phyloP scores from a whole-genome alignment of 2,113 vertebrate genomes.

The Chrysemys picta region DNA sequence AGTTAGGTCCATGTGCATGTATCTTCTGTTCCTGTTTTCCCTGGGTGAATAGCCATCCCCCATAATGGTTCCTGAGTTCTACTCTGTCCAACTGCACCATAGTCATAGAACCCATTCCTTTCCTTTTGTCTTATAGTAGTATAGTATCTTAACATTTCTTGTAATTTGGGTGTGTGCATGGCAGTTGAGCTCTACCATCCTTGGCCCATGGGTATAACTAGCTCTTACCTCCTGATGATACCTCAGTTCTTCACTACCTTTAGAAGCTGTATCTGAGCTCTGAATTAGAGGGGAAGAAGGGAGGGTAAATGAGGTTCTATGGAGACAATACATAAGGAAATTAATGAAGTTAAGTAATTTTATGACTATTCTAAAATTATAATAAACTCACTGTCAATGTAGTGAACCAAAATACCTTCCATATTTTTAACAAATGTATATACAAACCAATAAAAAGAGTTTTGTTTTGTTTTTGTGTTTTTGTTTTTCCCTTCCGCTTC shows the following conservation, averaged over 20 bases:
- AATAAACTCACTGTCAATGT: neutral
- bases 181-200: neutral
- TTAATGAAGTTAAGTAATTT: neutral
- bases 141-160: neutral
- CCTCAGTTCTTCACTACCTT: neutral
- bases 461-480: neutral
- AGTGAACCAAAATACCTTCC: neutral
- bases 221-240: neutral
- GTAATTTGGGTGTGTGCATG: neutral
- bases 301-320: neutral
- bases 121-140: neutral
- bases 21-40: neutral
- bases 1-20: neutral
- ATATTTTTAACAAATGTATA: neutral
- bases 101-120: neutral
- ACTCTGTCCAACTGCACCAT: fast-evolving
- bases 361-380: neutral
- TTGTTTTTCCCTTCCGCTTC: neutral
- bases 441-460: neutral
- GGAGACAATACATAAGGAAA: neutral
- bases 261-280: neutral
- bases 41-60: neutral
- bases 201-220: neutral
- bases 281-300: neutral
- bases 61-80: neutral